Percentiles rank a stretch among this genome's conserved stretches.
Conservation (phyloP, 1,140 invertebrate genomes). For the Mya arenaria region DNA sequence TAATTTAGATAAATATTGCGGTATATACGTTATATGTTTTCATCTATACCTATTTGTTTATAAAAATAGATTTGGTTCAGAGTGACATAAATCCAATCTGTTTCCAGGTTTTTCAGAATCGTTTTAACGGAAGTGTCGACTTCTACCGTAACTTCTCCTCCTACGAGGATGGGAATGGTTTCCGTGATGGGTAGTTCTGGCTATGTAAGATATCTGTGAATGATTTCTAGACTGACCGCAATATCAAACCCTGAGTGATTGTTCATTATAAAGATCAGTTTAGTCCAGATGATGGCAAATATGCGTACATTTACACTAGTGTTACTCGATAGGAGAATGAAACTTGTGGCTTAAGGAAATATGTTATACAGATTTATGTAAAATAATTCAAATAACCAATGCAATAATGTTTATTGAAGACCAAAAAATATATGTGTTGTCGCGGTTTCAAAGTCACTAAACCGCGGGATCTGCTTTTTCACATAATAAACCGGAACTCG, state of each 20-base stretch:
- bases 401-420: background rate
- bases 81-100: too few species aligned
- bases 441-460: background rate
- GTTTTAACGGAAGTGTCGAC: slow-evolving; percentile 88
- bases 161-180: slow-evolving; percentile 96
- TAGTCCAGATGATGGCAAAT: too few species aligned
- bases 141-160: slow-evolving; percentile 96
- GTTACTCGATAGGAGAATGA: too few species aligned
- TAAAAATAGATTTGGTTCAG: too few species aligned
- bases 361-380: background rate
- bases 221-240: too few species aligned
- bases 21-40: too few species aligned
- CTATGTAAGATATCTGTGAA: too few species aligned
- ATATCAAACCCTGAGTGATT: background rate
- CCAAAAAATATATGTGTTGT: background rate
- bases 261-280: background rate
- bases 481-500: too few species aligned
- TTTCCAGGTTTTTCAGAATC: slow-evolving; percentile 84
- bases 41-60: too few species aligned
- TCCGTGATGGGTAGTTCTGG: slow-evolving; percentile 85
- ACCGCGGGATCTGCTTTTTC: too few species aligned
- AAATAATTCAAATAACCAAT: background rate
- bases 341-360: background rate
- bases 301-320: too few species aligned
- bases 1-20: too few species aligned